phyloP scores from a whole-genome alignment of 2,888 invertebrate species.

The Laspeyria flexula region DNA sequence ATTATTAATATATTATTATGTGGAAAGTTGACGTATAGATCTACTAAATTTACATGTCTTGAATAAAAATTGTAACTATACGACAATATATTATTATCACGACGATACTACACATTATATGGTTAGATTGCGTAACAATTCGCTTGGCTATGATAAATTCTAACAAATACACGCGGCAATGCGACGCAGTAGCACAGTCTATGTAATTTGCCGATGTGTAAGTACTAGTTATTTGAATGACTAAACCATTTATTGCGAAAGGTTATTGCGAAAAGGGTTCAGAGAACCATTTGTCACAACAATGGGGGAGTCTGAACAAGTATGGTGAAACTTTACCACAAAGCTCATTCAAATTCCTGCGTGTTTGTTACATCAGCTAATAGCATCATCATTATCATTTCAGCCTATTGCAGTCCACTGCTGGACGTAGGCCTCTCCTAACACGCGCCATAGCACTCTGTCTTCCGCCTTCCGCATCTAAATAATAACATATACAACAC shows the following conservation, averaged over 20 bases:
- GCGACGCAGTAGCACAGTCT: constrained; percentile 4
- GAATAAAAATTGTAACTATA: too few species aligned
- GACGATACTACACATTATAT: background rate
- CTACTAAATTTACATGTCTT: too few species aligned
- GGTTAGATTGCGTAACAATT: constrained; percentile 8
- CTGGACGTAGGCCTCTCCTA: too few species aligned
- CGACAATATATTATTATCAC: background rate
- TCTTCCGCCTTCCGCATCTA: too few species aligned
- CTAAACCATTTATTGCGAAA: constrained; percentile 11
- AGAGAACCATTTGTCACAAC: constrained; percentile 8
- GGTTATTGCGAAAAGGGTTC: constrained; percentile 12
- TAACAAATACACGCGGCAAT: constrained; percentile 10
- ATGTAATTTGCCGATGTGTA: constrained; percentile 13
- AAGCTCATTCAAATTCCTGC: constrained; percentile 16
- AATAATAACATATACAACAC: too few species aligned
- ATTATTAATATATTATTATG: too few species aligned
- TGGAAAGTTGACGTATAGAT: too few species aligned
- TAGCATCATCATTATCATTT: background rate
- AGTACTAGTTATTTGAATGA: constrained; percentile 4
- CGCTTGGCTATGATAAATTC: constrained; percentile 1
- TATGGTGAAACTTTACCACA: constrained; percentile 2
- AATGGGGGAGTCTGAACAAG: constrained; percentile 1
- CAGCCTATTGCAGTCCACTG: too few species aligned
- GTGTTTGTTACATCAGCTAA: background rate
- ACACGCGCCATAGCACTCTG: too few species aligned